These are phyloP conservation scores for Rhodinocichla rosea DNA, from an alignment of 2,113 vertebrate species.

Conservation along the genomic window DNA sequence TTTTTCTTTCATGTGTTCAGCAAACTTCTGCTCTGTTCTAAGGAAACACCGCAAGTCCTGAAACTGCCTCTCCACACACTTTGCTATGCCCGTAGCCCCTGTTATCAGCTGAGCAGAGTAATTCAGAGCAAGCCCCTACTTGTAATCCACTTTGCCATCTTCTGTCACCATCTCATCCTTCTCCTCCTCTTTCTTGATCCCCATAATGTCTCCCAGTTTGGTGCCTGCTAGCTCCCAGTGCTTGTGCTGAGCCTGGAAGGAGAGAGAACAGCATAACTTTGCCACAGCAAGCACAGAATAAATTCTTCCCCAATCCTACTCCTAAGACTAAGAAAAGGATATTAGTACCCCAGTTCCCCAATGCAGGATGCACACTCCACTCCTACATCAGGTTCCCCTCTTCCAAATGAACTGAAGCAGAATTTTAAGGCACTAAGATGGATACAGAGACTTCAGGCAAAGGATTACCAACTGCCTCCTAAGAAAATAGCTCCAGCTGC, in stretches of 20 bases:
- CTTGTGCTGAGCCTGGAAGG: constrained; percentile 92
- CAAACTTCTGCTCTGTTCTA: constrained; percentile 97
- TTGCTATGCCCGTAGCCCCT: background rate
- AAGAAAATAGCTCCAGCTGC: background rate
- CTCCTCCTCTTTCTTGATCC: constrained; percentile 91
- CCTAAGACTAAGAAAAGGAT: background rate
- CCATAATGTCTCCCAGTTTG: constrained; percentile 98
- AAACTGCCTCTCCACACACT: background rate
- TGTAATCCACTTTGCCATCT: constrained; percentile 96
- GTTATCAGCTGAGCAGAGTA: background rate
- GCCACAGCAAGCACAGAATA: background rate
- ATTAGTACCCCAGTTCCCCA: background rate
- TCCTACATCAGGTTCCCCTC: background rate
- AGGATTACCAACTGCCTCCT: background rate
- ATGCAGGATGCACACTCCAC: background rate
- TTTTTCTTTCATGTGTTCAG: constrained; percentile 96
- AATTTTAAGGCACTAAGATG: background rate
- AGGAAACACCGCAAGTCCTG: background rate
- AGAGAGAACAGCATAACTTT: background rate
- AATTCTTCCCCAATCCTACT: background rate
- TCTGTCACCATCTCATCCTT: constrained; percentile 80
- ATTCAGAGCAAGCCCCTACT: constrained; percentile 63
- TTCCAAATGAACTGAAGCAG: background rate
- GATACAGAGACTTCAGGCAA: background rate
- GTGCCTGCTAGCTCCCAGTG: constrained; percentile 99